A percentile compares a stretch with the other conserved stretches of the same genome.
These are phyloP conservation scores for Corbicula japonica DNA, from an alignment of 2,888 invertebrate species.

Conservation along the genomic window DNA sequence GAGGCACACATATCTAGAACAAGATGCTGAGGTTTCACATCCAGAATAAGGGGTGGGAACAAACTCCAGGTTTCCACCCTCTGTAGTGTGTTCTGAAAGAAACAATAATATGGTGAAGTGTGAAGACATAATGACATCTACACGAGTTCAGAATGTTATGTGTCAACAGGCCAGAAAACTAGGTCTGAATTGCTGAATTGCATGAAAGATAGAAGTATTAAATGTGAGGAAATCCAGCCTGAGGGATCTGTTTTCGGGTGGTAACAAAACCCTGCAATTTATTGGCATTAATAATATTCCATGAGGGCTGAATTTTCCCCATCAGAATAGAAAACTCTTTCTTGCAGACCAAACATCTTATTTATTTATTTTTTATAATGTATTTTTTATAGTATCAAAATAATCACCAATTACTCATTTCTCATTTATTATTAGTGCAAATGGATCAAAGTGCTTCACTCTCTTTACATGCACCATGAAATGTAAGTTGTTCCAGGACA, in stretches of 20 bases:
- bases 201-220: background rate
- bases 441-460: too few species aligned
- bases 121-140: too few species aligned
- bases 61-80: conserved; percentile 62
- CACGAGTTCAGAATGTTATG: too few species aligned
- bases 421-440: too few species aligned
- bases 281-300: background rate
- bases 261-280: background rate
- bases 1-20: conserved; percentile 62
- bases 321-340: too few species aligned
- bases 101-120: background rate
- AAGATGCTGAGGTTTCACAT: conserved; percentile 44
- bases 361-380: too few species aligned
- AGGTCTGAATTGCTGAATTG: background rate
- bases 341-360: too few species aligned
- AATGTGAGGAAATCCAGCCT: background rate
- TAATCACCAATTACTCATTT: too few species aligned
- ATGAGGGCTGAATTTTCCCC: too few species aligned
- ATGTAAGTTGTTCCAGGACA: too few species aligned
- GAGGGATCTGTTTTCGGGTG: background rate
- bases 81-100: conserved; percentile 42
- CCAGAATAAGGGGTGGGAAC: conserved; percentile 52
- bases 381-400: too few species aligned
- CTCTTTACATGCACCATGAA: too few species aligned
- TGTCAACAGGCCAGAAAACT: background rate